Evolutionary conservation across 2,113 vertebrate species (phyloP).

Genomic region (Lasiurus cinereus): DNA sequence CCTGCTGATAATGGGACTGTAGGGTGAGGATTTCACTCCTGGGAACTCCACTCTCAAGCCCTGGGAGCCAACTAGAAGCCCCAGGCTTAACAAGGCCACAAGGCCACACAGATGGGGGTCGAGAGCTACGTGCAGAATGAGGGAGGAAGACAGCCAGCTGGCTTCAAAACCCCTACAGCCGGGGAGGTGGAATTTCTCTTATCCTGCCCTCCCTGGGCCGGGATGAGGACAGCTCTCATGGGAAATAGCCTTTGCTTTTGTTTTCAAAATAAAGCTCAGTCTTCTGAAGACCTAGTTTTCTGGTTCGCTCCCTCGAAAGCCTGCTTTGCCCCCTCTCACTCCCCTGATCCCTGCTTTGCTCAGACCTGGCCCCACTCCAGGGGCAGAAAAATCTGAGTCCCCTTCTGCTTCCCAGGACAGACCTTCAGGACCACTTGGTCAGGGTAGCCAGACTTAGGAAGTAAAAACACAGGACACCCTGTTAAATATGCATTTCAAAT

Average conservation of each 20-base stretch:
- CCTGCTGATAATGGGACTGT: background rate
- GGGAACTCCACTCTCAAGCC: background rate
- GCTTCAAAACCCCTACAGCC: background rate
- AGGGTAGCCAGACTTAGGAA: background rate
- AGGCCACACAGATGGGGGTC: accelerated
- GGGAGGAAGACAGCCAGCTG: constrained; percentile 19
- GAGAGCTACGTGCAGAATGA: background rate
- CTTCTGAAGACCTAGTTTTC: background rate
- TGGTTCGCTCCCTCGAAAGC: background rate
- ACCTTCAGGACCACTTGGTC: background rate
- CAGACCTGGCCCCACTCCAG: accelerated
- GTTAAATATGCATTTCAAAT: background rate
- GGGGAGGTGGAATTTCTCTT: background rate
- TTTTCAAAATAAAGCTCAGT: background rate
- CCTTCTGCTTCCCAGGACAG: background rate
- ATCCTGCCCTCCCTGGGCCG: background rate
- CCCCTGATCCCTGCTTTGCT: background rate
- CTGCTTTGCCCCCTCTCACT: background rate
- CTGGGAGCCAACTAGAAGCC: background rate
- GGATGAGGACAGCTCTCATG: background rate
- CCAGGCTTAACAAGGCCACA: background rate
- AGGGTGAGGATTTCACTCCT: background rate
- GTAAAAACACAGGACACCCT: background rate
- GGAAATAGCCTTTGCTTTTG: constrained; percentile 16
- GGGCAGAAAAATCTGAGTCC: background rate